Conservation (phyloP, 2,797 vertebrate genomes). For the Enteromius argenteus region DNA sequence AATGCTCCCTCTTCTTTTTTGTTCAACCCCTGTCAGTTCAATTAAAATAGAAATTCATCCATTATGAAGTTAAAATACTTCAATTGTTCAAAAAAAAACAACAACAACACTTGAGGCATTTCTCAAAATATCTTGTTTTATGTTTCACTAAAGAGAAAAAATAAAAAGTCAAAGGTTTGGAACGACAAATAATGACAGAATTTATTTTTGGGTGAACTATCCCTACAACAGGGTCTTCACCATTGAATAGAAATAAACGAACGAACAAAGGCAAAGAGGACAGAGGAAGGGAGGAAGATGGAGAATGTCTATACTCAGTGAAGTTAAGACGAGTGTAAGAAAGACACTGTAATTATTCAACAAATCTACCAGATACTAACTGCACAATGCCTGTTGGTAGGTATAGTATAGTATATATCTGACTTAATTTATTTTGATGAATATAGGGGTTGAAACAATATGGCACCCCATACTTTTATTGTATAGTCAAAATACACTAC, state of each 20-base stretch:
- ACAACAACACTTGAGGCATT: no score
- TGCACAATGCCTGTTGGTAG: not conserved
- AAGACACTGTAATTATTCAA: not conserved
- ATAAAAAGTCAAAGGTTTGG: not conserved
- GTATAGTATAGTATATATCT: not conserved
- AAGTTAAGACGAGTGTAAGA: not conserved
- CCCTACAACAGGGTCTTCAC: no score
- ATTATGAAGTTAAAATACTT: not conserved
- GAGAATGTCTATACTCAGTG: not conserved
- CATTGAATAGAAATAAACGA: not conserved
- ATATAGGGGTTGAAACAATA: not conserved
- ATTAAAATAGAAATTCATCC: not conserved
- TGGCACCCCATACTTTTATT: not conserved
- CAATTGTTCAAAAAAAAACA: not conserved
- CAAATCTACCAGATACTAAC: constrained; percentile 11
- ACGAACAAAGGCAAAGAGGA: not conserved
- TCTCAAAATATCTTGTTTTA: not conserved
- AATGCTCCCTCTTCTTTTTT: not conserved
- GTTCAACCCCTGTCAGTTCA: not conserved
- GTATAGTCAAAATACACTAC: not conserved
- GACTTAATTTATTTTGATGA: not conserved
- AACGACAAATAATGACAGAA: not conserved
- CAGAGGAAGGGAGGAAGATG: not conserved
- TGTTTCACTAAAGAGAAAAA: not conserved
- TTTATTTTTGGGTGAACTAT: not conserved